Percentiles rank a stretch among this genome's conserved stretches.
Evolutionary conservation across 2,113 vertebrate species (phyloP).

Genomic region (Dryoscopus gambensis): DNA sequence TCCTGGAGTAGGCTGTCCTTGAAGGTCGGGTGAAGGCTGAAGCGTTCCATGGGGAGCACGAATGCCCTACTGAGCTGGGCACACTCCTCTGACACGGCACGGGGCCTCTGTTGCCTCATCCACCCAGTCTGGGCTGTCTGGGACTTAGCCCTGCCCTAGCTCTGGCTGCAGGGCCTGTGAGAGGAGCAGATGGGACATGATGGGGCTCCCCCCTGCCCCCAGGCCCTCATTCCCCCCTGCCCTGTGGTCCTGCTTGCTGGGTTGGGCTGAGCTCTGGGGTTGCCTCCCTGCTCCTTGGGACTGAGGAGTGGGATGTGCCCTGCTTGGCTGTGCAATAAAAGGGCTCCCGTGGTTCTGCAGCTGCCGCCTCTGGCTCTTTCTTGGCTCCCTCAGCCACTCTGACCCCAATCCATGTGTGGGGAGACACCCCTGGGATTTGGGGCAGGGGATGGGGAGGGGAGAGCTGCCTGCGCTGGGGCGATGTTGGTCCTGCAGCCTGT

Average conservation of each 20-base stretch:
- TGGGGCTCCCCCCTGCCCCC: not conserved
- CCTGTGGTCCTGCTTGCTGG: not conserved
- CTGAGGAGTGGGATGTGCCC: not conserved
- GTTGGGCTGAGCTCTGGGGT: not conserved
- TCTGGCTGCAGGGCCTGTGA: not conserved
- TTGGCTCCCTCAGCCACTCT: not conserved
- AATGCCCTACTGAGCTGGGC: not conserved
- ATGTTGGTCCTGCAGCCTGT: not conserved
- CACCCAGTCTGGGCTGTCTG: not conserved
- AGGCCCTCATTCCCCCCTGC: not conserved
- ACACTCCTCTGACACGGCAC: rapidly evolving
- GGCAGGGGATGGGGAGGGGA: not conserved
- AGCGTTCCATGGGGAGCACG: not conserved
- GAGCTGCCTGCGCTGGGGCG: not conserved
- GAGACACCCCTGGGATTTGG: not conserved
- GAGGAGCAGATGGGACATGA: not conserved
- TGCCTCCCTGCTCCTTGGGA: not conserved
- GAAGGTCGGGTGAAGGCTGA: not conserved
- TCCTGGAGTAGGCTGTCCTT: not conserved
- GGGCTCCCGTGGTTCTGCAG: not conserved
- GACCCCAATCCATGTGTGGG: rapidly evolving
- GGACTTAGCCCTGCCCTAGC: not conserved
- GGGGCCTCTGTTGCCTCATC: not conserved
- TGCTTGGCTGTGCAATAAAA: constrained; percentile 15
- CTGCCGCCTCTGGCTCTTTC: not conserved